Percentiles rank a stretch among this genome's conserved stretches.
Evolutionary conservation across 2,113 vertebrate species (phyloP).

Genomic region (Rhinolophus ferrumequinum): DNA sequence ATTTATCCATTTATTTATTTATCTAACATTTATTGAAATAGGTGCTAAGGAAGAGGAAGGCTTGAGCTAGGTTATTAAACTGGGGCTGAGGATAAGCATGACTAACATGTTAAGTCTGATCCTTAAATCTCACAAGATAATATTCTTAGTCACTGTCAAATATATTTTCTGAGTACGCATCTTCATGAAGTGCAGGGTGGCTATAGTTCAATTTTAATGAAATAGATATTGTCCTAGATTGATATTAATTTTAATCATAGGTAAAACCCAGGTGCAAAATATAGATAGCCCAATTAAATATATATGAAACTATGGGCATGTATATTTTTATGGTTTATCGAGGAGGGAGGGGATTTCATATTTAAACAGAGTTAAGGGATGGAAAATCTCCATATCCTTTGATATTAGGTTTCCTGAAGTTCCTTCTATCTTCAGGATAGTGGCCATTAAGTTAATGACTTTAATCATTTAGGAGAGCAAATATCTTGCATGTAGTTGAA

Average conservation of each 20-base stretch:
- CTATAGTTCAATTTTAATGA: constrained; percentile 4
- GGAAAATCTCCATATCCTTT: background rate
- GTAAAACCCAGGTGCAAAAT: background rate
- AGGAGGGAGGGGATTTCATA: background rate
- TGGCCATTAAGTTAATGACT: background rate
- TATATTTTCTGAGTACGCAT: background rate
- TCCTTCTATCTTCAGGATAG: background rate
- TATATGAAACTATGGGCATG: background rate
- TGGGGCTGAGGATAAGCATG: background rate
- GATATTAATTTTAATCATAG: constrained; percentile 18
- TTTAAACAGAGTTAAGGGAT: background rate
- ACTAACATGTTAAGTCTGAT: background rate
- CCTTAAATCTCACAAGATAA: background rate
- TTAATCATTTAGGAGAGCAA: background rate
- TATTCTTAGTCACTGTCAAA: background rate
- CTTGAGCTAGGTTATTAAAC: background rate
- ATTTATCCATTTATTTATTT: background rate
- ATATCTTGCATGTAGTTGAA: background rate
- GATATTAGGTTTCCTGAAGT: background rate
- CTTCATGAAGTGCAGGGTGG: background rate
- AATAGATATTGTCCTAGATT: background rate
- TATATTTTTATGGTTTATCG: background rate
- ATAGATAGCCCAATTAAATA: background rate
- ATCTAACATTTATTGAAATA: constrained; percentile 20
- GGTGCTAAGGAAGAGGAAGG: background rate